phyloP scores from a whole-genome alignment of 2,113 vertebrate species.

The Otus sunia region DNA sequence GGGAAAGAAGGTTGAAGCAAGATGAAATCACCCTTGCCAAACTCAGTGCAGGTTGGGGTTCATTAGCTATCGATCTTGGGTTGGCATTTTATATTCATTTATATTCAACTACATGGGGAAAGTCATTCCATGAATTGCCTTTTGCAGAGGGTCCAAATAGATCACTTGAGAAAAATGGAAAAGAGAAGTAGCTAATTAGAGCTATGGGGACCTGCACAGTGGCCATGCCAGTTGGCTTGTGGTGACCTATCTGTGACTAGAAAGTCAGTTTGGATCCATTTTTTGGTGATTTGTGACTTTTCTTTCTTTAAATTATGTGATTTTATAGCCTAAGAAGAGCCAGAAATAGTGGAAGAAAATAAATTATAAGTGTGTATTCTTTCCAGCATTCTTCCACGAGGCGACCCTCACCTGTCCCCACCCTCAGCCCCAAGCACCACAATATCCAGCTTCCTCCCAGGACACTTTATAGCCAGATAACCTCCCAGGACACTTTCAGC shows the following conservation, averaged over 20 bases:
- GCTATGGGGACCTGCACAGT: neutral
- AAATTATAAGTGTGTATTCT: neutral
- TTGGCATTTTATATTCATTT: conserved; percentile 1
- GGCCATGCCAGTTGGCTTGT: conserved; percentile 14
- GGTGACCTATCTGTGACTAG: conserved; percentile 19
- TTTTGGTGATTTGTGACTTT: neutral
- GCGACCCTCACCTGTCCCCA: neutral
- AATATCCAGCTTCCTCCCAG: neutral
- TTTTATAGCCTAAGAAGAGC: conserved; percentile 22
- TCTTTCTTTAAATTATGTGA: neutral
- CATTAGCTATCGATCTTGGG: neutral
- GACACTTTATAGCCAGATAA: neutral
- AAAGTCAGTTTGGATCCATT: conserved; percentile 31
- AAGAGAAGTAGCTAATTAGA: conserved; percentile 6
- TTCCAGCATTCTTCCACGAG: neutral
- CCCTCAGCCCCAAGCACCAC: neutral
- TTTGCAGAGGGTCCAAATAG: neutral
- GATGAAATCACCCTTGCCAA: neutral
- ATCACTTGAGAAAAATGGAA: neutral
- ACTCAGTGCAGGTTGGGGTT: neutral
- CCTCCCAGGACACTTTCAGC: neutral
- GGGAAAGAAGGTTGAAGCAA: neutral
- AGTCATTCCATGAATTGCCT: neutral
- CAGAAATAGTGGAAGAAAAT: neutral
- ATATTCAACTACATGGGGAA: neutral